Evolutionary conservation across 1,140 invertebrate genomes (phyloP), one percentile per base, ranked within the genome.

Genomic region (Drosophila elegans): DNA sequence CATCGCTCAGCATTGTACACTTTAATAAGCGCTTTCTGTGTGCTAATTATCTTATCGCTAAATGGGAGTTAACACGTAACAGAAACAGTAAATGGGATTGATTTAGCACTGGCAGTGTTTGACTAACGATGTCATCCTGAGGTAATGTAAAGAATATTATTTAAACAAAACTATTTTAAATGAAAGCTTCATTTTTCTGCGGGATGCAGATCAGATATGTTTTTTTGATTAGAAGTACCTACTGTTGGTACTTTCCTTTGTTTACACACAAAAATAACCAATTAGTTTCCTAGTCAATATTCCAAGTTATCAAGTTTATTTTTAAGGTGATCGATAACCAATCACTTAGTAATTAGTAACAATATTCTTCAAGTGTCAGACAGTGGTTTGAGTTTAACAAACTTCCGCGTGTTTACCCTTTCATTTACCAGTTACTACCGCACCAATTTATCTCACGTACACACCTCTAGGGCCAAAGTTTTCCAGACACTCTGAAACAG

Each of bases 31-130:
- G 77, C 76, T 89, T 80, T 86, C 75, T 83, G 74, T 85, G 77
- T 85, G 79, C 77, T 86, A 83, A 86, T 88, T 86, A 88, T 88
- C 79, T 88, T 89, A 86, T 88, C 83, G 75, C 75, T 88, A 80
- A 77, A 89, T 83, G 67, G 67, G 67, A 79, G 79, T 74, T 73
- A 81, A 52, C 62, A 75, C 73, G 73, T 75, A 74, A 54, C 69
- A 25, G 32, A 41, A 36, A 52, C 62, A 56, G 41, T 71, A 85
- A 75, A 62, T 71, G 56, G 68, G 45, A 74, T 66, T 74, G 45
- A 57, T 68, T 68, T 54, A 73, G 53, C 46, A 66, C 64, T 51
- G 16, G 12, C 38, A 45, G 39, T 51, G 57, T 29, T 63, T 44
- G 25, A 21, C 25, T 38, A 44, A 45, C 29, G 42, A 49, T 55